Evolutionary conservation across 64 coral and sea anemone species (phyloP).

Genomic region (Montipora cactus): DNA sequence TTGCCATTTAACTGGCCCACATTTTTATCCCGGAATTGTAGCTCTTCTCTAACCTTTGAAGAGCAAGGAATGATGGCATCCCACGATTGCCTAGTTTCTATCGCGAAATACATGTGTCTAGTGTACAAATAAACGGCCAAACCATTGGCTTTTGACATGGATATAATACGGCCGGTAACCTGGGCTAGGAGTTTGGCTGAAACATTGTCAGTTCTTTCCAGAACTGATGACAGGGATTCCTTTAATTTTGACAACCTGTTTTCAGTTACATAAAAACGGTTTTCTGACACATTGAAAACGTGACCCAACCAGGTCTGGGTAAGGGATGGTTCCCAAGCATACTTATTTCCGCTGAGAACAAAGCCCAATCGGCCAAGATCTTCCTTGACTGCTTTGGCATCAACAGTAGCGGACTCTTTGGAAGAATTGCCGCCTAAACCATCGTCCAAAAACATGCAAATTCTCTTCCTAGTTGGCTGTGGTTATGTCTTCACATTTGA

Average conservation of each 20-base stretch:
- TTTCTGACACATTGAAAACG: conserved; percentile 14
- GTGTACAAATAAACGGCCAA: conserved; percentile 22
- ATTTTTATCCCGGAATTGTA: conserved; percentile 29
- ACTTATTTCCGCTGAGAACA: not conserved
- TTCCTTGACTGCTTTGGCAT: not conserved
- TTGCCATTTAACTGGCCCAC: conserved; percentile 32
- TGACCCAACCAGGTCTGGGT: not conserved
- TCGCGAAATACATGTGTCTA: conserved; percentile 47
- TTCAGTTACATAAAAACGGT: not conserved
- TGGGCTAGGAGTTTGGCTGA: not conserved
- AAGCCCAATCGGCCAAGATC: not conserved
- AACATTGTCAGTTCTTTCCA: conserved; percentile 8
- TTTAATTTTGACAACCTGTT: conserved; percentile 35
- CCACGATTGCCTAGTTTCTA: conserved; percentile 23
- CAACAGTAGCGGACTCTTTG: not conserved
- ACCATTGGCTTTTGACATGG: conserved; percentile 52
- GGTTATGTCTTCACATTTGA: conserved; percentile 33
- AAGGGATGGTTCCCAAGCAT: not conserved
- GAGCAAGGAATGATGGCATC: conserved; percentile 9
- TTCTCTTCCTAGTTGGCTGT: not conserved
- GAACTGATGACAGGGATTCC: not conserved
- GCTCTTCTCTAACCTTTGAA: conserved; percentile 39
- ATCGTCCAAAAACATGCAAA: not conserved
- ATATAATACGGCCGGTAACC: conserved; percentile 25
- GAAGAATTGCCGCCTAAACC: not conserved